Percentiles rank a stretch among this genome's conserved stretches.
Evolutionary conservation across 2,888 invertebrate species (phyloP).

Genomic region (Mamestra brassicae): DNA sequence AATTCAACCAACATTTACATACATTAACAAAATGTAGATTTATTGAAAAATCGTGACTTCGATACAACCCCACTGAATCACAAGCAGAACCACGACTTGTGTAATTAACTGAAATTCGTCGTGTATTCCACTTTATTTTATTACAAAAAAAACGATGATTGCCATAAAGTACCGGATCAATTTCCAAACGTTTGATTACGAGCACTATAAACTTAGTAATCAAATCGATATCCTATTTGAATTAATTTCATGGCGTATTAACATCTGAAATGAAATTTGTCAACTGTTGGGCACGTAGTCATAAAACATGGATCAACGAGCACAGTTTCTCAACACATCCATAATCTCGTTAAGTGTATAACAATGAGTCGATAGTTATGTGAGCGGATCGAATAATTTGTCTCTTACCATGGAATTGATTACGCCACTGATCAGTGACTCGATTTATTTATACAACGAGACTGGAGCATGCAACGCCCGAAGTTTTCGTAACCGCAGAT

Average conservation of each 20-base stretch:
- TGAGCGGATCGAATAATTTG: constrained; percentile 75
- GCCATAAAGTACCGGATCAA: constrained; percentile 28
- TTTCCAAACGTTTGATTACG: constrained; percentile 52
- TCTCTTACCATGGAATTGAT: constrained; percentile 65
- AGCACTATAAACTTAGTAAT: constrained; percentile 50
- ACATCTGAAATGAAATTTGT: constrained; percentile 53
- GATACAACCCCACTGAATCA: constrained; percentile 28
- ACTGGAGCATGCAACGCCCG: constrained; percentile 74
- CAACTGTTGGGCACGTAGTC: constrained; percentile 34
- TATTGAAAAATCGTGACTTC: constrained; percentile 45
- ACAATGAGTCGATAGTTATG: constrained; percentile 71
- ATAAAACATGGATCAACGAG: constrained; percentile 51
- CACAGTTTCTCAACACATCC: constrained; percentile 67
- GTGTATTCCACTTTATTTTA: constrained; percentile 20
- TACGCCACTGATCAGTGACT: constrained; percentile 65
- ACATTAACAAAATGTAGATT: constrained; percentile 7
- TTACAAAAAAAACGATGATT: constrained; percentile 22
- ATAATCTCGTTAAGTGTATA: constrained; percentile 66
- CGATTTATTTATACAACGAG: constrained; percentile 73
- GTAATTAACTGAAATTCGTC: constrained; percentile 45
- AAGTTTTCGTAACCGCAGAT: constrained; percentile 77
- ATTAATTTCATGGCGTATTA: constrained; percentile 63
- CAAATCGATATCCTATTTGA: constrained; percentile 50
- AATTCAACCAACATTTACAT: background rate
- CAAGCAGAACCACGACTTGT: constrained; percentile 26